phyloP scores from a whole-genome alignment of 2,888 invertebrate genomes.

The Caenorhabditis macrosperma region DNA sequence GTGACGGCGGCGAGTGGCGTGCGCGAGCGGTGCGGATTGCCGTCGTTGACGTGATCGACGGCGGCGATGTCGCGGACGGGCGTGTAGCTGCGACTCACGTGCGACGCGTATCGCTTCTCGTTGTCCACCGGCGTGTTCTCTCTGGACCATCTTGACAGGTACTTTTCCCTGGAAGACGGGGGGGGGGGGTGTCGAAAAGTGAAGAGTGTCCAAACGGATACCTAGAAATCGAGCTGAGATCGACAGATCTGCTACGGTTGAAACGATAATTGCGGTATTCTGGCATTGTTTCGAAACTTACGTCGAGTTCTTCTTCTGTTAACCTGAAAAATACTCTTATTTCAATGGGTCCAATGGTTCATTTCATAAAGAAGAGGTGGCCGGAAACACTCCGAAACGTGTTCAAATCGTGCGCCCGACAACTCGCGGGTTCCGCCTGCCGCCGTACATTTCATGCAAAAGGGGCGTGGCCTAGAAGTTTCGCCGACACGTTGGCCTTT shows the following conservation, averaged over 20 bases:
- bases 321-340: conserved; percentile 46
- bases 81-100: conserved; percentile 78
- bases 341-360: background rate
- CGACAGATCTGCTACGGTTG: conserved; percentile 68
- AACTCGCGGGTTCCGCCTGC: no score
- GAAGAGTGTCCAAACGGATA: conserved; percentile 1
- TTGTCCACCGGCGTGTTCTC: conserved; percentile 79
- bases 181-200: background rate
- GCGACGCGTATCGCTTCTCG: conserved; percentile 69
- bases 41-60: conserved; percentile 63
- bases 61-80: conserved; percentile 76
- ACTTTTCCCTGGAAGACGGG: conserved; percentile 69
- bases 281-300: conserved; percentile 62
- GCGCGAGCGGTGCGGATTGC: conserved; percentile 65
- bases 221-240: conserved; percentile 66
- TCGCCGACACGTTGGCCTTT: no score
- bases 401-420: no score
- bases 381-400: no score
- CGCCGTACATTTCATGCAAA: no score
- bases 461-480: no score
- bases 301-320: conserved; percentile 65
- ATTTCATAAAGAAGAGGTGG: background rate
- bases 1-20: conserved; percentile 76
- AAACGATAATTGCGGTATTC: conserved; percentile 62
- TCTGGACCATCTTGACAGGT: conserved; percentile 79